Base-by-base conservation (phyloP, 2,888 invertebrate genomes). In the Dyspetes luteomarginatus region DNA sequence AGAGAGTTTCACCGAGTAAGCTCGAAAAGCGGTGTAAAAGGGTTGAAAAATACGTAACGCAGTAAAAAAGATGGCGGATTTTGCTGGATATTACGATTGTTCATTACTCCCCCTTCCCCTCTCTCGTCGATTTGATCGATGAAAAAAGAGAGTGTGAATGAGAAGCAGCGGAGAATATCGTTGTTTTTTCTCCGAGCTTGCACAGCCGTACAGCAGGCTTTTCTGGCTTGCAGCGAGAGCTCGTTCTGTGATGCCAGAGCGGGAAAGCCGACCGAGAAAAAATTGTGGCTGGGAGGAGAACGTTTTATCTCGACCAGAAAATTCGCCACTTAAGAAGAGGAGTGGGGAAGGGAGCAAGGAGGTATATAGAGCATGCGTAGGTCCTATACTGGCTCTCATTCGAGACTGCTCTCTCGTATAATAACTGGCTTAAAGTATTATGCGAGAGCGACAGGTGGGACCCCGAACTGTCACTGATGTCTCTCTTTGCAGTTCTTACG, bases 341-440 rank as follows among this genome's bases (percentile, higher is more conserved):
- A 17, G 50, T 17, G n/a, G 26, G 45, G 22, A 15, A 28, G 30
- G 26, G 43, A 68, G 55, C 24, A 36, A 55, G 26, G 45, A 48
- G 17, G 22, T 41, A 55, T 30, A 60, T 65, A 22, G 26, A 55
- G 36, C 22, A 30, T 55, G 30, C 30, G n/a, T 45, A 36, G 28
- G 24, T 26, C 48, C 26, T n/a, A 2, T 22, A 24, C 48, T 22
- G 55, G 24, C 76, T 60, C 45, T 50, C 55, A 26, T 28, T 48
- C 62, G 78, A 22, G 78, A 52, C 65, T 68, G 78, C 50, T 78
- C 78, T 60, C 56, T 78, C 73, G 80, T 83, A 82, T 82, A 82
- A 82, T 88, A 88, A 88, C 84, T 86, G 85, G 88, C 87, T 88
- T 87, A 87, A 86, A 84, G 86, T 86, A 88, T 88, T 88, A 88